Conservation (phyloP, 2,888 invertebrate genomes). For the Leucania comma region DNA sequence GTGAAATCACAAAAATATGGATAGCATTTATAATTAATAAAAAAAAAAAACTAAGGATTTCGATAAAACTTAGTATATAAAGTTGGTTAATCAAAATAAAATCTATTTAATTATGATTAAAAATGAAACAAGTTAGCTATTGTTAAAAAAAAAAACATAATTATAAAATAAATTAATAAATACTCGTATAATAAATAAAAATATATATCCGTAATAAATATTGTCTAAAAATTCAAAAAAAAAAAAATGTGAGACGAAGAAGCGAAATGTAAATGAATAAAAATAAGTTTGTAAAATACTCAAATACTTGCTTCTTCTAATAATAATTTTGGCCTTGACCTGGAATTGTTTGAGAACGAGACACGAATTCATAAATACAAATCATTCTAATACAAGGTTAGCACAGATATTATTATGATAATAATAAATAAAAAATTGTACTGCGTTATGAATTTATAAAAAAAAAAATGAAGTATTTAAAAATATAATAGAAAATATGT, state of each 20-base stretch:
- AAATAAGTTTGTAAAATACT: constrained; percentile 13
- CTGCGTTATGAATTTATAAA: too few species aligned
- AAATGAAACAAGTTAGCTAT: not conserved
- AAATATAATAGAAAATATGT: too few species aligned
- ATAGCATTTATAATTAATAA: too few species aligned
- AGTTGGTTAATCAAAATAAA: not conserved
- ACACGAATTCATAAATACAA: constrained; percentile 28
- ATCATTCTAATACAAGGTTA: constrained; percentile 23
- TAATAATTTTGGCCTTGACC: constrained; percentile 34
- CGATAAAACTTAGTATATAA: not conserved
- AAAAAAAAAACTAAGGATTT: not conserved
- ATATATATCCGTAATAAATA: not conserved
- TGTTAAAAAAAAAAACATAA: not conserved
- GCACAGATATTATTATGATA: not conserved
- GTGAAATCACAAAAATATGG: too few species aligned
- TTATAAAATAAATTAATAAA: not conserved
- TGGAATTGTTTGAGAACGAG: constrained; percentile 19
- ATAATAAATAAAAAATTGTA: not conserved
- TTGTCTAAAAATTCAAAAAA: not conserved
- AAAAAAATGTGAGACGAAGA: not conserved
- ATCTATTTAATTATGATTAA: not conserved
- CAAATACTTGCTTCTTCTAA: constrained; percentile 6
- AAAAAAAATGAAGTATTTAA: too few species aligned
- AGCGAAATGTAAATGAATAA: not conserved
- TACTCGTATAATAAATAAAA: too few species aligned